These are phyloP conservation scores for Cephus sareptanus DNA, from an alignment of 2,888 invertebrate genomes.

Conservation along the genomic window DNA sequence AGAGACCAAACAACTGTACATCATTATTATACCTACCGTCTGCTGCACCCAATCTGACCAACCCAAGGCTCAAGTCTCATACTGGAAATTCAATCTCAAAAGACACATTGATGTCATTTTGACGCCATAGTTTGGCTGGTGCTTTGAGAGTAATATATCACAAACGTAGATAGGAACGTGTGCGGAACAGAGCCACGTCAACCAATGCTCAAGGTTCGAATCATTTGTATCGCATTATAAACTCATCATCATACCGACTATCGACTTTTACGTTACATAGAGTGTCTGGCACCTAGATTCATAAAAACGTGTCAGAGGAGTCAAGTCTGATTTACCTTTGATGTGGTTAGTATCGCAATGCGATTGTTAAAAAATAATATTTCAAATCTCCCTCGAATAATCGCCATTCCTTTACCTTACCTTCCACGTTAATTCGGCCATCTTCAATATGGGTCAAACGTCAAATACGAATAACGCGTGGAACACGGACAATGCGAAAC, in stretches of 20 bases:
- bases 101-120: constrained; percentile 58
- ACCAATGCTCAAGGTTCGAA: constrained; percentile 60
- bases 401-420: too few species aligned
- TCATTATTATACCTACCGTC: constrained; percentile 64
- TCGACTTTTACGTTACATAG: constrained; percentile 61
- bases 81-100: constrained; percentile 65
- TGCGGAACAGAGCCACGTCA: constrained; percentile 61
- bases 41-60: constrained; percentile 42
- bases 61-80: constrained; percentile 51
- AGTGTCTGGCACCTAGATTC: constrained; percentile 65
- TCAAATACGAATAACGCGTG: too few species aligned
- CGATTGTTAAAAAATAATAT: constrained; percentile 8
- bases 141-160: constrained; percentile 63
- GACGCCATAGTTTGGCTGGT: constrained; percentile 56
- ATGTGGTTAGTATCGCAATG: constrained; percentile 15
- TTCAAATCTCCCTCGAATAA: too few species aligned
- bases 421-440: too few species aligned
- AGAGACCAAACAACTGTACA: constrained; percentile 63
- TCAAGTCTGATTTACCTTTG: constrained; percentile 54
- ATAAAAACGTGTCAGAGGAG: constrained; percentile 65
- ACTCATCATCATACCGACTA: constrained; percentile 63
- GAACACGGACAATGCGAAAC: too few species aligned
- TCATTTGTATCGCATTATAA: constrained; percentile 60
- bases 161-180: constrained; percentile 63
- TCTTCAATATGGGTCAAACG: too few species aligned